A percentile compares a stretch with the other conserved stretches of the same genome.
These are phyloP conservation scores for Malachius bipustulatus DNA, from an alignment of 2,888 invertebrate species.

Conservation along the genomic window DNA sequence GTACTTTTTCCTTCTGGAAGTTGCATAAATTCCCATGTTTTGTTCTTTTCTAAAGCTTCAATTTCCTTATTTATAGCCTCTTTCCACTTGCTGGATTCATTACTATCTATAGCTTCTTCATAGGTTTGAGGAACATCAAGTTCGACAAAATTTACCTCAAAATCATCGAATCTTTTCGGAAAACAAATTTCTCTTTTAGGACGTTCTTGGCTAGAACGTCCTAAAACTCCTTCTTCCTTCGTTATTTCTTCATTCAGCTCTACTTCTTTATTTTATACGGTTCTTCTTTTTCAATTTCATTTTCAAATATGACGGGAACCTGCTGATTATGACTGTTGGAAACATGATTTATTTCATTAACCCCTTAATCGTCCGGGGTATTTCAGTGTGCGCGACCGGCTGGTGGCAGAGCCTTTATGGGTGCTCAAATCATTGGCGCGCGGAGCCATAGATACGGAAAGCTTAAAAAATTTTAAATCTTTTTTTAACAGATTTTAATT, in stretches of 20 bases:
- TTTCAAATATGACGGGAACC: no score
- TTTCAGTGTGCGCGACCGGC: no score
- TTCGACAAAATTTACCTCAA: constrained; percentile 15
- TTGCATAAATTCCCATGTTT: constrained; percentile 17
- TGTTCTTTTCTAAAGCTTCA: constrained; percentile 16
- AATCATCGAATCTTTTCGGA: constrained; percentile 10
- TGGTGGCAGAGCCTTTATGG: no score
- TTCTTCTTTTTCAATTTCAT: constrained; percentile 1
- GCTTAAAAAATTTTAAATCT: no score
- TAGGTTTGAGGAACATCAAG: constrained; percentile 14
- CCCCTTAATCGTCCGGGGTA: no score
- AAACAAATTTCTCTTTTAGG: constrained; percentile 14
- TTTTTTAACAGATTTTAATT: no score
- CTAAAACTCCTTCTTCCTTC: not conserved
- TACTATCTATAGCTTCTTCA: constrained; percentile 14
- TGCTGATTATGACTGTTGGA: no score
- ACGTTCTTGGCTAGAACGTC: no score
- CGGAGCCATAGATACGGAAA: no score
- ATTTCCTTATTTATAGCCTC: constrained; percentile 18
- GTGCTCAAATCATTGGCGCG: no score
- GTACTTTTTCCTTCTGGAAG: constrained; percentile 11
- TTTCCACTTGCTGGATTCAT: constrained; percentile 16
- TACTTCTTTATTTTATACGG: no score
- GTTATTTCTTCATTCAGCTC: not conserved
- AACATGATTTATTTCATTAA: no score